A percentile compares a stretch with the other conserved stretches of the same genome.
phyloP scores from a whole-genome alignment of 1,140 invertebrate genomes.

The Hirudo medicinalis region DNA sequence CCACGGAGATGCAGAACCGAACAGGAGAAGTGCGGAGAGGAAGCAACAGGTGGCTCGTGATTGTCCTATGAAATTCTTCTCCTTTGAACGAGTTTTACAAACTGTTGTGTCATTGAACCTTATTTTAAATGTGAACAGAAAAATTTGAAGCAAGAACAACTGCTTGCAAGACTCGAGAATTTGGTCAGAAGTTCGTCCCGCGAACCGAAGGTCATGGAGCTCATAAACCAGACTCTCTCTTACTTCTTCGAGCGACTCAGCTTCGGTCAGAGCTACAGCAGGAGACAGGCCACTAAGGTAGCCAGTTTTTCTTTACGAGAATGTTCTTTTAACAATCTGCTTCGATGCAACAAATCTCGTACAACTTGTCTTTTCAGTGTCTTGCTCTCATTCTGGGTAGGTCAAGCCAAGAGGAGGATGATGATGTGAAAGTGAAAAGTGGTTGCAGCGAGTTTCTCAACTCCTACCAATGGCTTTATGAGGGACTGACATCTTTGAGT shows the following conservation, averaged over 20 bases:
- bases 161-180: constrained; percentile 58
- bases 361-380: not conserved
- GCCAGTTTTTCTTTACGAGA: not conserved
- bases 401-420: not conserved
- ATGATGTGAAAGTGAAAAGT: not conserved
- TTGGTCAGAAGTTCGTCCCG: constrained; percentile 45
- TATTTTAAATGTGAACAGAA: constrained; percentile 30
- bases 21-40: not conserved
- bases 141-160: constrained; percentile 60
- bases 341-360: constrained; percentile 12
- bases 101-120: not conserved
- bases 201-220: constrained; percentile 44
- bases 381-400: not conserved
- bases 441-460: constrained; percentile 20
- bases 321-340: not conserved
- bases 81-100: no score
- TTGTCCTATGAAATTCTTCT: not conserved
- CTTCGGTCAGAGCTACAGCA: constrained; percentile 60
- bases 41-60: not conserved
- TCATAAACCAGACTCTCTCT: constrained; percentile 68
- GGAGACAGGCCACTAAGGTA: constrained; percentile 61
- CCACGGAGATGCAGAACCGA: constrained; percentile 25
- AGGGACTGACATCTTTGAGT: constrained; percentile 47
- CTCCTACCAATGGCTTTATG: constrained; percentile 56
- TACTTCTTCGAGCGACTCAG: constrained; percentile 75